Evolutionary conservation across 1,140 invertebrate species (phyloP).

Genomic region (Telenomus remus): DNA sequence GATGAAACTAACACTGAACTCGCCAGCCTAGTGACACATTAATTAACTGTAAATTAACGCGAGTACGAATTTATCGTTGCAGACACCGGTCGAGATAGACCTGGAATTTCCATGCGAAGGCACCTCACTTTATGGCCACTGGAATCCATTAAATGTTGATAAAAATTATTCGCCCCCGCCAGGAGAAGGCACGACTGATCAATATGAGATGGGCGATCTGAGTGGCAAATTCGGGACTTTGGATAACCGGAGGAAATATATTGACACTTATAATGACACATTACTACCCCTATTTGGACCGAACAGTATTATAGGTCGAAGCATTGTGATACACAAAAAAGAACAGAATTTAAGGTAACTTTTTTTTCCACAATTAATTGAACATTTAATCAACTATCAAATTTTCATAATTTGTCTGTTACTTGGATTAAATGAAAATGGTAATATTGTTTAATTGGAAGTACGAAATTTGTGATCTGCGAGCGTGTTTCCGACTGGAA

Average conservation of each 20-base stretch:
- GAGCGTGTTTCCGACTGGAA: not conserved
- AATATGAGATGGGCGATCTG: conserved; percentile 92
- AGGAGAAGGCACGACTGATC: conserved; percentile 84
- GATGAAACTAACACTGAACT: not conserved
- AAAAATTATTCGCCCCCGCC: conserved; percentile 78
- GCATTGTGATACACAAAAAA: conserved; percentile 89
- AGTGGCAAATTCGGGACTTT: conserved; percentile 91
- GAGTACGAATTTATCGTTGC: not conserved
- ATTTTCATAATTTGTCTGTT: not conserved
- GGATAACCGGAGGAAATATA: conserved; percentile 78
- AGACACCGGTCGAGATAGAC: conserved; percentile 87
- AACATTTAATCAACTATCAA: not conserved
- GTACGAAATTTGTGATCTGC: too few species aligned
- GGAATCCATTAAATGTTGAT: conserved; percentile 87
- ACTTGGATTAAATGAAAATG: not conserved
- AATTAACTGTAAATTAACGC: not conserved
- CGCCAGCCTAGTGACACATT: not conserved
- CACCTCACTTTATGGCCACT: conserved; percentile 86
- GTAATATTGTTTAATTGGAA: too few species aligned
- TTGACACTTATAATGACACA: conserved; percentile 85
- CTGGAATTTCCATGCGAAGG: conserved; percentile 92
- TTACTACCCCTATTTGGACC: conserved; percentile 90
- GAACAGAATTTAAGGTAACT: conserved; percentile 75
- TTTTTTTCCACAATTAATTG: not conserved
- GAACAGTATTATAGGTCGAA: conserved; percentile 88